phyloP scores from a whole-genome alignment of 2,113 vertebrate species.

The Lophura nycthemera region DNA sequence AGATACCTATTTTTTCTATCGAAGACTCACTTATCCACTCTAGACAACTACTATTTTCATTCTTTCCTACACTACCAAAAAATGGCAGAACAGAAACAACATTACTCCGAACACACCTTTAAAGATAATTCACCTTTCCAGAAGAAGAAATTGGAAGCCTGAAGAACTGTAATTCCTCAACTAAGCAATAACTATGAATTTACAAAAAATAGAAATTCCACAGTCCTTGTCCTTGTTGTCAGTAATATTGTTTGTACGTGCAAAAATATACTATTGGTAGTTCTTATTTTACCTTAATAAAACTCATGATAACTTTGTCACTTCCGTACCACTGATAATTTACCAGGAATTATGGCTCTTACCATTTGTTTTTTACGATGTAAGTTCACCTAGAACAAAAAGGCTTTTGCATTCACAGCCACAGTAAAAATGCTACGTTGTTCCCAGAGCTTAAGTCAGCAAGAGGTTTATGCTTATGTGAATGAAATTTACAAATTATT shows the following conservation, averaged over 20 bases:
- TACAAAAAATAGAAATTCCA: not conserved
- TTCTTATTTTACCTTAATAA: not conserved
- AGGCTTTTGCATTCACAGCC: not conserved
- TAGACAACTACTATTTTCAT: not conserved
- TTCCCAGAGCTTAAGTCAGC: not conserved
- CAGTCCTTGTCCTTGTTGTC: not conserved
- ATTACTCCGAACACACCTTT: not conserved
- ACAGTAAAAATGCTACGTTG: not conserved
- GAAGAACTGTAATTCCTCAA: not conserved
- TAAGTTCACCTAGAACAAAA: not conserved
- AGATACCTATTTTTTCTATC: not conserved
- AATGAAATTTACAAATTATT: not conserved
- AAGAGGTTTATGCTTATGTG: not conserved
- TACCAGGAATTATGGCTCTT: accelerated
- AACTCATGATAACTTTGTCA: not conserved
- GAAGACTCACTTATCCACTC: not conserved
- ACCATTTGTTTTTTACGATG: accelerated
- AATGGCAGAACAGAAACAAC: not conserved
- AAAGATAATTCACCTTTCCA: not conserved
- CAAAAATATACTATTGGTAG: not conserved
- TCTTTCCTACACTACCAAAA: not conserved
- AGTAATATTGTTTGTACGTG: not conserved
- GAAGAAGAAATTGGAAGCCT: not conserved
- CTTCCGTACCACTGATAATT: not conserved
- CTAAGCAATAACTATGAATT: not conserved